Percentiles rank a stretch among this genome's conserved stretches.
phyloP scores from a whole-genome alignment of 2,888 invertebrate genomes.

The Pseudoips prasinana region DNA sequence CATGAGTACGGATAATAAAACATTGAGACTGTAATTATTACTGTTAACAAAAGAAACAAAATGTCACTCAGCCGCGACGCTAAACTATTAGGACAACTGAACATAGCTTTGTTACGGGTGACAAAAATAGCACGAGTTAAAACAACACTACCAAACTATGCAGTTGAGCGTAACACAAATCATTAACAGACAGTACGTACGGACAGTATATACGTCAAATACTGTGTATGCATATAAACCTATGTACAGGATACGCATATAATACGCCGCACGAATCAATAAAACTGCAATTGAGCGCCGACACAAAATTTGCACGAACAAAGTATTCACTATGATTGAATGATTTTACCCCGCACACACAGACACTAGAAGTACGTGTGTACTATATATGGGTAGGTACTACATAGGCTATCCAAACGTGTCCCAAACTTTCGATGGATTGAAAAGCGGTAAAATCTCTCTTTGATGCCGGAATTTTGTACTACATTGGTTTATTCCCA shows the following conservation, averaged over 20 bases:
- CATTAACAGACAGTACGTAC: constrained; percentile 28
- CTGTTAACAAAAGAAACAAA: too few relatives aligned
- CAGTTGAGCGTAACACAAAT: constrained; percentile 22
- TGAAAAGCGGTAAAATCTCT: constrained; percentile 14
- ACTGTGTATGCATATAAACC: constrained; percentile 5
- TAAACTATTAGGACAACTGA: too few relatives aligned
- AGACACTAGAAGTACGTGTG: too few relatives aligned
- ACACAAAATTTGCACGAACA: constrained; percentile 34
- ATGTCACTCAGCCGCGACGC: too few relatives aligned
- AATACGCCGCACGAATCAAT: constrained; percentile 29
- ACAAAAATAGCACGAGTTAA: neutral
- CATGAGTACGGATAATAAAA: too few relatives aligned
- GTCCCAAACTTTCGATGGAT: constrained; percentile 21
- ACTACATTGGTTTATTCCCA: constrained; percentile 9
- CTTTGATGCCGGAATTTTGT: constrained; percentile 21
- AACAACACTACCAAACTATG: neutral
- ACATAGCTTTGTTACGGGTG: too few relatives aligned
- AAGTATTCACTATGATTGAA: constrained; percentile 33
- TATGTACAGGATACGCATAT: constrained; percentile 2
- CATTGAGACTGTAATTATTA: too few relatives aligned
- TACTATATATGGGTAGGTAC: constrained; percentile 1
- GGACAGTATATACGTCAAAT: too few relatives aligned
- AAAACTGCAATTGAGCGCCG: constrained; percentile 34
- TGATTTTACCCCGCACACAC: constrained; percentile 18
- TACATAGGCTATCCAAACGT: constrained; percentile 11